Percentiles rank a stretch among this genome's conserved stretches.
These are phyloP conservation scores for Manis crassicaudata DNA, from an alignment of 2,797 vertebrate genomes.

Conservation along the genomic window DNA sequence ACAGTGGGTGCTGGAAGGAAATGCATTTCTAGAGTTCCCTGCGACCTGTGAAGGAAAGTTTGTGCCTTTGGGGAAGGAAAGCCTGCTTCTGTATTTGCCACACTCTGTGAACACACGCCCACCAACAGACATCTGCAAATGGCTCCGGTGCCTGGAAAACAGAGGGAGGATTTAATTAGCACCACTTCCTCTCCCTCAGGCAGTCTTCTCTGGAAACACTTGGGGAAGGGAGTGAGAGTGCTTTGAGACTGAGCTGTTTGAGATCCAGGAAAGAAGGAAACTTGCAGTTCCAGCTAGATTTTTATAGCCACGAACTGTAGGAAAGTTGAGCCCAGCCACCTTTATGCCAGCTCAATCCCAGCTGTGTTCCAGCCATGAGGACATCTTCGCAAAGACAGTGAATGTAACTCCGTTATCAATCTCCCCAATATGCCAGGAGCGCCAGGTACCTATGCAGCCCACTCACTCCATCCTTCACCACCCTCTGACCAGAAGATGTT, in stretches of 20 bases:
- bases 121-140: constrained; percentile 78
- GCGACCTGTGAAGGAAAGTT: constrained; percentile 61
- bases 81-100: constrained; percentile 69
- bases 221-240: constrained; percentile 39
- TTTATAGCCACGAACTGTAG: neutral
- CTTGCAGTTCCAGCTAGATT: constrained; percentile 19
- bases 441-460: accelerated
- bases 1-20: constrained; percentile 13
- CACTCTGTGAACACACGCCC: constrained; percentile 58
- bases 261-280: constrained; percentile 72
- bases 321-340: neutral
- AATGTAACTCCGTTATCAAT: neutral
- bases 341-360: neutral
- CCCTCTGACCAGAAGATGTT: neutral
- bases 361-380: neutral
- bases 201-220: constrained; percentile 78
- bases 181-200: constrained; percentile 73
- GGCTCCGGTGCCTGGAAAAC: constrained; percentile 77
- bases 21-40: constrained; percentile 19
- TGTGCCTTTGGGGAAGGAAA: constrained; percentile 61
- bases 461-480: neutral
- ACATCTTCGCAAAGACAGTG: neutral
- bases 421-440: accelerated
- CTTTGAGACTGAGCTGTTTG: constrained; percentile 57
- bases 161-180: constrained; percentile 79